Evolutionary conservation across 2,888 invertebrate species (phyloP).

Genomic region (Piscicola geometra): DNA sequence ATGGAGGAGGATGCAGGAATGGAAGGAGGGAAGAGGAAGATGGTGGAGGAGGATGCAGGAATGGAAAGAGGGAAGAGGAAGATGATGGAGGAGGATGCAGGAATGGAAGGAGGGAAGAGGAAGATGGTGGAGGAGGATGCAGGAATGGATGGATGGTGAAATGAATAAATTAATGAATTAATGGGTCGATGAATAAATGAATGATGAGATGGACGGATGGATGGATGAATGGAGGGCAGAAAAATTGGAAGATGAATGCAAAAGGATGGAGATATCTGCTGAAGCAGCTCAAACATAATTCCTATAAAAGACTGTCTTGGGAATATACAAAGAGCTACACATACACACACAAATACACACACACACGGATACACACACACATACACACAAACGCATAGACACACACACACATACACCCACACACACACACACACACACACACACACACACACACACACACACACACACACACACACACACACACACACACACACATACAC

Average conservation of each 20-base stretch:
- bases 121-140: slow-evolving; percentile 6
- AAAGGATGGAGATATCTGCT: not conserved
- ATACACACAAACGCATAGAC: too few species aligned
- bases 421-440: too few species aligned
- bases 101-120: slow-evolving; percentile 14
- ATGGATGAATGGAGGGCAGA: not conserved
- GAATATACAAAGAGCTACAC: too few species aligned
- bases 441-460: too few species aligned
- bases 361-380: too few species aligned
- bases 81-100: slow-evolving; percentile 12
- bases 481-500: too few species aligned
- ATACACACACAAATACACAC: too few species aligned
- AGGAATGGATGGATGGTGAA: slow-evolving; percentile 11
- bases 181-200: slow-evolving; percentile 16
- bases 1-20: slow-evolving; percentile 21
- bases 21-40: slow-evolving; percentile 1
- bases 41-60: slow-evolving; percentile 6
- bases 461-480: too few species aligned
- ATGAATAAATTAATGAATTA: slow-evolving; percentile 21
- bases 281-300: not conserved
- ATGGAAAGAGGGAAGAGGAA: slow-evolving; percentile 6
- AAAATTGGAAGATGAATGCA: not conserved
- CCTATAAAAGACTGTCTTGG: too few species aligned
- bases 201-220: not conserved
- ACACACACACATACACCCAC: too few species aligned